phyloP scores from a whole-genome alignment of 2,113 vertebrate genomes.

The Ginglymostoma cirratum region DNA sequence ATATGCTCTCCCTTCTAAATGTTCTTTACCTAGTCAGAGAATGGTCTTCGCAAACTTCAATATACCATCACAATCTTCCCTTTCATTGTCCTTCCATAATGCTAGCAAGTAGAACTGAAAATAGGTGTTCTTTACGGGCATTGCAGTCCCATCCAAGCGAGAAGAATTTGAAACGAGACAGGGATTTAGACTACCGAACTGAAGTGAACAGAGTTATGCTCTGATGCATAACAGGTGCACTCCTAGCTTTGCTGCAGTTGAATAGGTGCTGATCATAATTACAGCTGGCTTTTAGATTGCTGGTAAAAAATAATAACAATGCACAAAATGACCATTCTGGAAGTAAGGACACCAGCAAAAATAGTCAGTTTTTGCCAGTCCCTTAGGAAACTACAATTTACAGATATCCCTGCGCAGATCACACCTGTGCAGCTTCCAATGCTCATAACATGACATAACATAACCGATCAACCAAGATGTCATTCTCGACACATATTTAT shows the following conservation, averaged over 20 bases:
- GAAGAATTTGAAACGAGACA: background rate
- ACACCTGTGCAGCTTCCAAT: background rate
- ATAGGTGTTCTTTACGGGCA: background rate
- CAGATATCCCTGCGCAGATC: background rate
- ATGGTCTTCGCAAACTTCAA: background rate
- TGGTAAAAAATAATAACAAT: background rate
- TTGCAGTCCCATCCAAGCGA: background rate
- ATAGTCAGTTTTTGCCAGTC: background rate
- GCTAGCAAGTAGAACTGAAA: background rate
- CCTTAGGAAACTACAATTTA: background rate
- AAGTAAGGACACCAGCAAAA: background rate
- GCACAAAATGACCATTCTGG: background rate
- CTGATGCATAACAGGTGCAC: background rate
- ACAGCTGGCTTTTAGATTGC: background rate
- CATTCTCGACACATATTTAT: background rate
- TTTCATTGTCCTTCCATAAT: background rate
- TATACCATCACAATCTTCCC: background rate
- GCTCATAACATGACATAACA: background rate
- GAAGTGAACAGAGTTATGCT: background rate
- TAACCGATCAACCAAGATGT: background rate
- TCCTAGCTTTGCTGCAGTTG: background rate
- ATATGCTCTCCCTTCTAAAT: background rate
- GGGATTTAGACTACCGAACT: background rate
- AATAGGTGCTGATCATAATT: background rate
- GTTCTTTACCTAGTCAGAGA: background rate